A percentile compares a stretch with the other conserved stretches of the same genome.
Conservation (phyloP, 2,888 invertebrate genomes). For the Lagria hirta region DNA sequence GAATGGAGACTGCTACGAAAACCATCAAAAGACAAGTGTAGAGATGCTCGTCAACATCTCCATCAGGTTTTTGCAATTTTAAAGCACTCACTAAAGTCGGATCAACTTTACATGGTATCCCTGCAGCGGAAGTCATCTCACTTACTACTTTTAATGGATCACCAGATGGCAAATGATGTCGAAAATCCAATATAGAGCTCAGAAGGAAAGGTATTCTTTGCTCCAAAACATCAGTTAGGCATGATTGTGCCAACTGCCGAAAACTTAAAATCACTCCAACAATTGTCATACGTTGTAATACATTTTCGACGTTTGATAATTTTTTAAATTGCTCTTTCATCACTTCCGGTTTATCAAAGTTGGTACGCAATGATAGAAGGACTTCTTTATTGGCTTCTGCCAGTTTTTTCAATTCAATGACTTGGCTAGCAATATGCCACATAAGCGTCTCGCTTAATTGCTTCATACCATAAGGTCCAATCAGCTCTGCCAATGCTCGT, state of each 20-base stretch:
- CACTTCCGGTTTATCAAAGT: conserved; percentile 97
- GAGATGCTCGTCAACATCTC: conserved; percentile 85
- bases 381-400: conserved; percentile 93
- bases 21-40: conserved; percentile 96
- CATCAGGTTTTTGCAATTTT: conserved; percentile 83
- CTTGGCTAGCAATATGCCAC: conserved; percentile 99
- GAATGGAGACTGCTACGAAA: conserved; percentile 96
- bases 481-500: conserved; percentile 90
- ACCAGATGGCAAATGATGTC: conserved; percentile 87
- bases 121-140: conserved; percentile 97
- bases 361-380: conserved; percentile 84
- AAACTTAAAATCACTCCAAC: conserved; percentile 97
- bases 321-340: conserved; percentile 96
- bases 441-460: conserved; percentile 93
- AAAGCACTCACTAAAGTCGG: conserved; percentile 90
- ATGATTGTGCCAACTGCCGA: conserved; percentile 89
- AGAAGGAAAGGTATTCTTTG: conserved; percentile 94
- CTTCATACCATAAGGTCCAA: conserved; percentile 99
- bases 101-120: conserved; percentile 91
- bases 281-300: conserved; percentile 95
- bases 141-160: conserved; percentile 90
- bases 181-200: conserved; percentile 92
- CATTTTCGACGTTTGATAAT: conserved; percentile 89
- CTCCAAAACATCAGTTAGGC: conserved; percentile 89
- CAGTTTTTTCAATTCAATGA: conserved; percentile 90